A percentile compares a stretch with the other conserved stretches of the same genome.
Evolutionary conservation across 35 echinoderm and acorn worm species (phyloP).

Genomic region (Apostichopus californicus): DNA sequence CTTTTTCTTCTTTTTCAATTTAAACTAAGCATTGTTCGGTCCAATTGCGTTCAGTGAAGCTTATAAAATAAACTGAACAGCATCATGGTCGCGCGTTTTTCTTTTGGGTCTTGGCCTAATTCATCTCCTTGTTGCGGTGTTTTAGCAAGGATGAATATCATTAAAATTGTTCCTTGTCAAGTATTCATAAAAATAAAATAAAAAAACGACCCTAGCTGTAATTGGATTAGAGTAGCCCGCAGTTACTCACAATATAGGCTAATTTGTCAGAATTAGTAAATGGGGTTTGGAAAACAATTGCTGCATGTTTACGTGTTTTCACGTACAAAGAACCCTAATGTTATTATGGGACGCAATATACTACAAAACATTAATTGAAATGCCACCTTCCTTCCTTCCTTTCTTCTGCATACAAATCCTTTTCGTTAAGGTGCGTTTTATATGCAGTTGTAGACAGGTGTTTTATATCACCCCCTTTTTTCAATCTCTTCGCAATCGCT

Average conservation of each 20-base stretch:
- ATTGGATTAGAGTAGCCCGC: background rate
- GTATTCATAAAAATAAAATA: background rate
- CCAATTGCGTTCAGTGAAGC: background rate
- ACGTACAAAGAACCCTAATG: background rate
- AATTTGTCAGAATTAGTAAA: background rate
- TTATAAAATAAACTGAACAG: background rate
- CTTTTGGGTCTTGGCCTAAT: background rate
- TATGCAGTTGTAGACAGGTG: no score
- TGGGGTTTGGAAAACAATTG: background rate
- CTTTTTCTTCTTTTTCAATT: background rate
- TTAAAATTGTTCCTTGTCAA: conserved; percentile 20
- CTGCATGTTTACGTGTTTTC: background rate
- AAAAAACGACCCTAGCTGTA: background rate
- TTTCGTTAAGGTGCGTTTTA: no score
- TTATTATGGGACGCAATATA: background rate
- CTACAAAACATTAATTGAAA: background rate
- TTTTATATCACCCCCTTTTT: no score
- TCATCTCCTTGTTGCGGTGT: background rate
- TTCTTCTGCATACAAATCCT: no score
- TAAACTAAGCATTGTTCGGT: background rate
- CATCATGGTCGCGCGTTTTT: background rate
- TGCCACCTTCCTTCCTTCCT: background rate
- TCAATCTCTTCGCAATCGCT: no score
- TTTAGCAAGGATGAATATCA: conserved; percentile 13
- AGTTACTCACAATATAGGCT: conserved; percentile 19